Evolutionary conservation across 2,113 vertebrate genomes (phyloP), one percentile per base, ranked within the genome.

Genomic region (Poecile atricapillus): DNA sequence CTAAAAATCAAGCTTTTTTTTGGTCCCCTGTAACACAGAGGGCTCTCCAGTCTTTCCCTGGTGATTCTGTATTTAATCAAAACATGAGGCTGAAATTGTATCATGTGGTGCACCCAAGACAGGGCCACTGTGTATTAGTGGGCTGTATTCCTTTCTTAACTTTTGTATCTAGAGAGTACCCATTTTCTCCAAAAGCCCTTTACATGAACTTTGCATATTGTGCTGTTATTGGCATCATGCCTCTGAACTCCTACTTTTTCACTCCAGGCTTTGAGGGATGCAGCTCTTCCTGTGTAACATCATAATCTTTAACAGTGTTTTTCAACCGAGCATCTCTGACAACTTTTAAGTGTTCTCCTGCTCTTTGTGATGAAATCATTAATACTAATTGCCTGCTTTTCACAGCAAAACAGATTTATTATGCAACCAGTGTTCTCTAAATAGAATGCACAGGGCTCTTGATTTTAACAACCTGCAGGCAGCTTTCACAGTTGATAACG

Each of bases 301-400:
- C 50, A 59, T 13, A 35, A 21, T 67, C 63, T 81, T 74, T 52
- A 63, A 63, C 1, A 2, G 7, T 41, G 35, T 49, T 89, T 84
- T 94, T 71, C 73, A 92, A 39, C 4, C 5, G 62, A 64, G 24
- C 22, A 44, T 68, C 56, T 84, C 77, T 60, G 74, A 73, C 17
- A 94, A 78, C 52, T 81, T 91, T 75, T 91, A 94, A 91, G 39
- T 22, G 35, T 52, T 64, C 49, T 93, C 39, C 49, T 82, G n/a
- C 27, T 84, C 52, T 87, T 84, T 87, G 49, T 64, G 68, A 94
- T 84, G 65, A 96, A 94, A 50, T 89, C 76, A 89, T 97, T 95
- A 97, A 94, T 94, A 90, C 94, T 86, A 97, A 95, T 89, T 96
- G 93, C 92, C 88, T 68, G 62, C 43, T 98, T 96, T 98, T 97